Conservation (phyloP, 2,888 invertebrate genomes). For the Lacanobia wlatinum region DNA sequence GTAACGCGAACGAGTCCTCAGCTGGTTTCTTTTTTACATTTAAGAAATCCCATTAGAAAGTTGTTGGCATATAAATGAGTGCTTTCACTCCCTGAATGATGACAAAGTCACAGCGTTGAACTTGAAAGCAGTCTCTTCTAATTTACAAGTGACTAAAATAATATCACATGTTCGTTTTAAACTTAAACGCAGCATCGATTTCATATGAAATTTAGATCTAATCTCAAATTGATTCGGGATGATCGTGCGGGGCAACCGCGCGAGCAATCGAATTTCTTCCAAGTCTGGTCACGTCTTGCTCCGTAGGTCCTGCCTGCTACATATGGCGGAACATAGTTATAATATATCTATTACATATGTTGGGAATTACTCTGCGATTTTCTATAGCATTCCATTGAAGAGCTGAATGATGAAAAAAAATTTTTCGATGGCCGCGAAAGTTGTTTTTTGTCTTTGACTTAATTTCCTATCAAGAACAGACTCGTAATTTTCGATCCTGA, state of each 20-base stretch:
- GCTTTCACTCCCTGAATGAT: background rate
- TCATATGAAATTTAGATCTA: conserved; percentile 83
- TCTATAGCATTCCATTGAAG: conserved; percentile 14
- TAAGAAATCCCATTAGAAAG: too few relatives aligned
- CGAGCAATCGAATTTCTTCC: conserved; percentile 79
- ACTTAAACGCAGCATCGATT: conserved; percentile 60
- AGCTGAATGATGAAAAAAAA: background rate
- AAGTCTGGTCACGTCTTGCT: conserved; percentile 80
- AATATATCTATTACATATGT: conserved; percentile 51
- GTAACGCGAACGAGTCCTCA: too few relatives aligned
- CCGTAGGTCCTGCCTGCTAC: conserved; percentile 61
- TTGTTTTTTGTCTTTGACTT: background rate
- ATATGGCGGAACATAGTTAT: conserved; percentile 49
- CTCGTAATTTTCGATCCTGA: background rate
- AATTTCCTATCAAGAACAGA: background rate
- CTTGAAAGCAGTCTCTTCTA: background rate
- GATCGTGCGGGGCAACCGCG: conserved; percentile 75
- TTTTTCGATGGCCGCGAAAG: background rate
- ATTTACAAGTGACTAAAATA: conserved; percentile 30
- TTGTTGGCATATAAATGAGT: background rate
- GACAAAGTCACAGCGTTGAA: background rate
- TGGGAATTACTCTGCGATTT: conserved; percentile 24
- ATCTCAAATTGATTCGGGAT: conserved; percentile 85
- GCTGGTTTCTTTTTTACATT: too few relatives aligned
- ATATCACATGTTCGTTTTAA: conserved; percentile 48